Evolutionary conservation across 1,140 invertebrate genomes (phyloP), one percentile per base, ranked within the genome.

Genomic region (Papilio xuthus): DNA sequence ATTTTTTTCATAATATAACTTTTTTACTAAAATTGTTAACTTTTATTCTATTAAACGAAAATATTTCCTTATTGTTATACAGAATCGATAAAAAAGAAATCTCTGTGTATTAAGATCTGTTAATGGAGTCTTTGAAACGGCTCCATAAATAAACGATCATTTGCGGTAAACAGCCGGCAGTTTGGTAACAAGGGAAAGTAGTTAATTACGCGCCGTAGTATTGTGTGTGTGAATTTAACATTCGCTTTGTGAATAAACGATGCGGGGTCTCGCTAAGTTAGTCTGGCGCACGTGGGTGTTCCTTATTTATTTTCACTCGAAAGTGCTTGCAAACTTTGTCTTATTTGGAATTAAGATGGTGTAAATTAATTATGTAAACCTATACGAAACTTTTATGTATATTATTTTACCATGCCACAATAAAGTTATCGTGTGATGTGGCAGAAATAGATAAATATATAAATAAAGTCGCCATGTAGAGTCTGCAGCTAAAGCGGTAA

Each of bases 181-280:
- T 83, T 81, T 76, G 82, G 80, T 83, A 83, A 83, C 77, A 63
- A 73, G 81, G 77, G 82, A 83, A 83, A 83, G 82, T 83, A 60
- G 56, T 78, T 83, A 83, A 83, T 83, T 80, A 79, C 78, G 71
- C 73, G 63, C 67, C 71, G 69, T 47, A 74, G 78, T 47, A 60
- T 77, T 60, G 78, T 79, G 79, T 80, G 80, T 79, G 80, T 78
- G 80, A 81, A 83, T 81, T 79, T 79, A 70, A 73, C 78, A 47
- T 76, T 79, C 79, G 69, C 73, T 60, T 72, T 79, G 79, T 83
- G 82, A 81, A 76, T 76, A 71, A 20, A 71, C 69, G 69, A 42
- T 71, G 69, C 60, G 60, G 26, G 23, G 60, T 13, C 60, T 67
- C 32, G 60, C 60, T 67, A 4, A 6, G 60, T 67, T 26, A 26